phyloP scores from a whole-genome alignment of 2,888 invertebrate species.

The Panzeria rudis region DNA sequence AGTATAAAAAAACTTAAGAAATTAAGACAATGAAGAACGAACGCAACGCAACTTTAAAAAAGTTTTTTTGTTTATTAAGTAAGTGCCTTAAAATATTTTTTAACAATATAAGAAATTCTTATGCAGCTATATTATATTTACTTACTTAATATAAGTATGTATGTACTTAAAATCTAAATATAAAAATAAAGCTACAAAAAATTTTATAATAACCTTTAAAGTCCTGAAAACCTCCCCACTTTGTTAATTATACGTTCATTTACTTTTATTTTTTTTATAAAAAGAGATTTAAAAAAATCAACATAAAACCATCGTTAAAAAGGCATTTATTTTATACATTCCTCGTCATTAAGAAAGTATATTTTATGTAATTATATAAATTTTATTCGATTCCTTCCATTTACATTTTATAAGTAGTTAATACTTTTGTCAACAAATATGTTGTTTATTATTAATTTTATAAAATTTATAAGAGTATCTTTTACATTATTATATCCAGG shows the following conservation, averaged over 20 bases:
- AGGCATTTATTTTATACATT: conserved; percentile 70
- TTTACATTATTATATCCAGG: background rate
- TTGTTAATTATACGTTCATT: background rate
- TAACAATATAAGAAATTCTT: conserved; percentile 21
- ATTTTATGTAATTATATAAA: conserved; percentile 31
- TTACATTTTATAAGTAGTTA: conserved; percentile 63
- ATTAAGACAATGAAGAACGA: conserved; percentile 64
- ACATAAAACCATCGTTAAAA: conserved; percentile 65
- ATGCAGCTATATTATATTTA: conserved; percentile 47
- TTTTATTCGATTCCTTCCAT: conserved; percentile 66
- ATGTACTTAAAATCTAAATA: conserved; percentile 57
- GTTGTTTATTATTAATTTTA: conserved; percentile 32
- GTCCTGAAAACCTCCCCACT: conserved; percentile 16
- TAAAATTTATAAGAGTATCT: background rate
- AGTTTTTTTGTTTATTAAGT: conserved; percentile 55
- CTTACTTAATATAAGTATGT: conserved; percentile 48
- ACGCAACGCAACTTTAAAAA: conserved; percentile 66
- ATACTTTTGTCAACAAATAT: conserved; percentile 42
- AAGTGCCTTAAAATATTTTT: conserved; percentile 65
- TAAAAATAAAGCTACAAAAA: background rate
- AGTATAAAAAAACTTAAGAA: conserved; percentile 13
- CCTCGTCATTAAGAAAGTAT: conserved; percentile 50
- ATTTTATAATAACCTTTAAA: conserved; percentile 33
- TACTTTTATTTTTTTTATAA: background rate
- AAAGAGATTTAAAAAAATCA: background rate